Evolutionary conservation across 1,140 invertebrate species (phyloP), one percentile per base, ranked within the genome.

Genomic region (Caenorhabditis brenneri): DNA sequence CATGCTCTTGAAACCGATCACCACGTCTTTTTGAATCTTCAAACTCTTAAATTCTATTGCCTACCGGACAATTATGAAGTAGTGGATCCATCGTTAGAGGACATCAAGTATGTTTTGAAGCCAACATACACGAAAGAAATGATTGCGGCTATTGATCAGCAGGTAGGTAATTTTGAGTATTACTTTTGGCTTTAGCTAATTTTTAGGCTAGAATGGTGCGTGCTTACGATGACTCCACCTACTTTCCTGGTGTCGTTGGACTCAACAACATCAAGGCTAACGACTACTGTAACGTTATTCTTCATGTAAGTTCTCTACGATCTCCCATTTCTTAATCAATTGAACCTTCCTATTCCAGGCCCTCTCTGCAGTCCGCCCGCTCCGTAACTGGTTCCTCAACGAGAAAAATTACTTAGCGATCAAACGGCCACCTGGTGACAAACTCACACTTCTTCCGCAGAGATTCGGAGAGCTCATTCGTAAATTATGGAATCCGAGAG

Each of bases 21-120:
- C 92, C 97, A 98, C 93, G 97, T 99, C 1, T 99, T 95, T 91
- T 92, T 99, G 0, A 99, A 99, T 93, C 92, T 99, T 48, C 95
- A 96, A 85, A 98, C 97, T 0, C 92, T 99, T 69, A 96, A 97
- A 89, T 99, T 99, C 92, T 99, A 99, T 91, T 99, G 98, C 92
- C 92, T 99, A 36, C 98, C 98, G 27, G 98, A 99, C 91, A 99
- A 99, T 92, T 99, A 99, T 93, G 96, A 99, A 93, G 97, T 99
- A 88, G 96, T 99, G 88, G 97, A 99, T 94, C 98, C 97, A 1
- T 98, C 97, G 6, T 91, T 99, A 84, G 97, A 98, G 92, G 97
- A 99, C 89, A 99, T 99, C 39, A 98, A 98, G 91, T 99, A 98
- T 93, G 96, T 99, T 4, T 92, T 99, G 65, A 99, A 99, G 93